phyloP scores from a whole-genome alignment of 92 coral and sea anemone species.

The Parazoanthus atlanticus region DNA sequence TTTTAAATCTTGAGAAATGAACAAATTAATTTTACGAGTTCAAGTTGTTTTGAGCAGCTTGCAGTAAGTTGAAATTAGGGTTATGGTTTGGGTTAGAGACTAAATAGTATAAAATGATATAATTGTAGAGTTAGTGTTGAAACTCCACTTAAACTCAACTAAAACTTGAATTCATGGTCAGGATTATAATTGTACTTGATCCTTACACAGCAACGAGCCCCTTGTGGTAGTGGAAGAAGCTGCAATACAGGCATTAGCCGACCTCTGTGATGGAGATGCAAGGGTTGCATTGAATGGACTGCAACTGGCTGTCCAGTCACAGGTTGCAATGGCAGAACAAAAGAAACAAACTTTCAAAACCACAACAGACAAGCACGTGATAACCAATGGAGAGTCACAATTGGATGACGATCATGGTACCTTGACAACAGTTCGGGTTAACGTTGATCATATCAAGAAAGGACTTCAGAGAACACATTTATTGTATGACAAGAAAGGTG shows the following conservation, averaged over 20 bases:
- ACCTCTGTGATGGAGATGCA: slow-evolving; percentile 98
- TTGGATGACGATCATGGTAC: not conserved
- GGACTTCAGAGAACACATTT: slow-evolving; percentile 91
- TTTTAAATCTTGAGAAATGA: too few relatives aligned
- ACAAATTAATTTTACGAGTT: too few relatives aligned
- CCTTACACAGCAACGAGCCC: slow-evolving; percentile 17
- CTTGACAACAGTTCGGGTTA: slow-evolving; percentile 37
- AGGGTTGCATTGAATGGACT: slow-evolving; percentile 95
- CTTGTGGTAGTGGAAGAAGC: slow-evolving; percentile 66
- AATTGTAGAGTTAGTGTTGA: not conserved
- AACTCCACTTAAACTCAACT: not conserved
- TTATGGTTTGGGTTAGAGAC: too few relatives aligned
- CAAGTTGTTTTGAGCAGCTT: too few relatives aligned
- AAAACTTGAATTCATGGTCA: not conserved
- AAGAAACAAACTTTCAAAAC: not conserved
- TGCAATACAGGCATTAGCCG: slow-evolving; percentile 75
- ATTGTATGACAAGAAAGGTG: slow-evolving; percentile 89
- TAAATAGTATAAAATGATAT: too few relatives aligned
- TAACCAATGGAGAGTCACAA: not conserved
- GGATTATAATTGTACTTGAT: not conserved
- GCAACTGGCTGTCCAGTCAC: slow-evolving; percentile 95
- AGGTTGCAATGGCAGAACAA: slow-evolving; percentile 60
- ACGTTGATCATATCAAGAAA: slow-evolving; percentile 81
- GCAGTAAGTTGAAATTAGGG: too few relatives aligned
- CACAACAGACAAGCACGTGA: not conserved